Conservation (phyloP, 1,140 invertebrate genomes). For the Drosophila serrata region DNA sequence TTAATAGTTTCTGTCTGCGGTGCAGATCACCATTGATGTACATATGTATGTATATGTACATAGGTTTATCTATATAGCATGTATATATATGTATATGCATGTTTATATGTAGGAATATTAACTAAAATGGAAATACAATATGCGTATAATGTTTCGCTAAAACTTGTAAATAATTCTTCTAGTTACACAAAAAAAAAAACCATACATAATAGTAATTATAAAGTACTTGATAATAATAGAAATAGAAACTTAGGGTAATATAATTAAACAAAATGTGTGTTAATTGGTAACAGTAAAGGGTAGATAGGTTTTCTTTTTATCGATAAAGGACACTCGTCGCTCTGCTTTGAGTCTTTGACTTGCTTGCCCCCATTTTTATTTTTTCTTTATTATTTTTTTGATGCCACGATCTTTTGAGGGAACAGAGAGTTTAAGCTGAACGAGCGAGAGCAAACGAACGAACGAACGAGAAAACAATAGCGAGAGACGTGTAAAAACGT, state of each 20-base stretch:
- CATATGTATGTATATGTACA: slow-evolving; percentile 6
- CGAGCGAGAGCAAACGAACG: background rate
- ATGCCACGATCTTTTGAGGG: slow-evolving; percentile 4
- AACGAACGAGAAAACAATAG: slow-evolving; percentile 39
- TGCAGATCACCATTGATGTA: slow-evolving; percentile 36
- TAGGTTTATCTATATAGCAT: slow-evolving; percentile 25
- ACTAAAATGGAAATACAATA: slow-evolving; percentile 56
- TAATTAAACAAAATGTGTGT: slow-evolving; percentile 23
- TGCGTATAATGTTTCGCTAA: slow-evolving; percentile 37
- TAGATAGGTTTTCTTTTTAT: slow-evolving; percentile 3
- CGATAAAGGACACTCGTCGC: slow-evolving; percentile 6
- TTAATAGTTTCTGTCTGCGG: slow-evolving; percentile 34
- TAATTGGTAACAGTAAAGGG: slow-evolving; percentile 18
- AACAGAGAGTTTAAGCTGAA: slow-evolving; percentile 25
- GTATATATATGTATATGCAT: slow-evolving; percentile 8
- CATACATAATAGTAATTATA: slow-evolving; percentile 21
- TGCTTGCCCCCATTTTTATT: background rate
- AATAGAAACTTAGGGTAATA: slow-evolving; percentile 53
- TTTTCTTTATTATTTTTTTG: too few relatives aligned
- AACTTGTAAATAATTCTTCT: slow-evolving; percentile 45
- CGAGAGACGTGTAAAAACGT: slow-evolving; percentile 20
- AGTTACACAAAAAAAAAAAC: slow-evolving; percentile 32
- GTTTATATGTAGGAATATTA: slow-evolving; percentile 45
- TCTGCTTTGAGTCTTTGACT: slow-evolving; percentile 26
- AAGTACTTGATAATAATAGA: slow-evolving; percentile 18